Evolutionary conservation across 2,888 invertebrate genomes (phyloP), one percentile per base, ranked within the genome.

Genomic region (Polydrusus tereticollis): DNA sequence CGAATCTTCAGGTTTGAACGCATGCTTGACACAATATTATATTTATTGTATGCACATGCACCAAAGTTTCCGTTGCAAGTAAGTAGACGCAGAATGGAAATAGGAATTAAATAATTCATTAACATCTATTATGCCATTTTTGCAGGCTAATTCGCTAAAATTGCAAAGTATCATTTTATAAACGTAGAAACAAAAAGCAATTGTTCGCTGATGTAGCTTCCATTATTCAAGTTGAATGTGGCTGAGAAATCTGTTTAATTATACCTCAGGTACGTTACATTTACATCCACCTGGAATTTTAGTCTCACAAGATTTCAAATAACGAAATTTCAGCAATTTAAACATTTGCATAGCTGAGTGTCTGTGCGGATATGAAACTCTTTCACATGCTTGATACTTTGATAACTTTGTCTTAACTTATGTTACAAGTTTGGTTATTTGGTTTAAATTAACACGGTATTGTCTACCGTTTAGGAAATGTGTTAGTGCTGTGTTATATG

Each of bases 181-280:
- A 55, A 23, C 29, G 14, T 8, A 18, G 52, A 7, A 59, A 59
- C 59, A 43, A 59, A 38, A 38, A 38, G 16, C 59, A 18, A 20
- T 29, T 59, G 59, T 38, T 55, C 59, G 21, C 41, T 41, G 41
- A 16, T 41, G 41, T 59, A 38, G 16, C 59, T 43, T 59, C 59
- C 59, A 59, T 59, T 59, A 38, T 21, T 59, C 59, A 38, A 38
- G 59, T 41, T 26, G 38, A 38, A 38, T 59, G 43, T 59, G 38
- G 59, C 21, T 38, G 59, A 59, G 58, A 59, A 59, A 59, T 59
- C 59, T 59, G 41, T 43, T 36, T 38, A 59, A 38, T 59, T 38
- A 38, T 18, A 7, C 21, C 43, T 59, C 2, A 41, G 59, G 26
- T 59, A 41, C 38, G 41, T 38, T 38, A 43, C 36, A 38, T 38